Percentiles rank a stretch among this genome's conserved stretches.
Conservation (phyloP, 2,797 vertebrate genomes). For the Luscinia megarhynchos region DNA sequence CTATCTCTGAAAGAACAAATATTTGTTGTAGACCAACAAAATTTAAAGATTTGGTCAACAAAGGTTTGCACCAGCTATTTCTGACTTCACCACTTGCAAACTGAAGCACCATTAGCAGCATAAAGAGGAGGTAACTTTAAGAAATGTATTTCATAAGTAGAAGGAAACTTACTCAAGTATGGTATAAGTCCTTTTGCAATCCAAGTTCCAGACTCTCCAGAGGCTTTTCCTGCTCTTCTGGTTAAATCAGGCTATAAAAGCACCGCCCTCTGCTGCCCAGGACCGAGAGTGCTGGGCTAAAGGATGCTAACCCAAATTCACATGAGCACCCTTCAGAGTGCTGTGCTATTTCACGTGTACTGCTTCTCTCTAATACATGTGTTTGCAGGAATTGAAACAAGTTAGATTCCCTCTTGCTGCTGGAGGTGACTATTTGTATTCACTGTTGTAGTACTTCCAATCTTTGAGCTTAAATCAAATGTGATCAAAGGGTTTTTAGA, state of each 20-base stretch:
- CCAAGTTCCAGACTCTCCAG: not conserved
- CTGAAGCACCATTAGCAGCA: not conserved
- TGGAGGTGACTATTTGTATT: not conserved
- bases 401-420: not conserved
- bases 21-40: not conserved
- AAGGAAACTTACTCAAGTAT: not conserved
- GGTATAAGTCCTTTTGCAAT: not conserved
- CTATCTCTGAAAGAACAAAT: not conserved
- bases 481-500: not conserved
- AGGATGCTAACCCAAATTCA: not conserved
- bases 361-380: not conserved
- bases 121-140: not conserved
- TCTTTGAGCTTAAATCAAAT: not conserved
- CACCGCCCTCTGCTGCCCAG: slow-evolving; percentile 54
- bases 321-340: not conserved
- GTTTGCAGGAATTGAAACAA: not conserved
- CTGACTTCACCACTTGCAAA: not conserved
- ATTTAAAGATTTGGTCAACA: not conserved
- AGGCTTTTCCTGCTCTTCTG: not conserved
- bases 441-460: not conserved
- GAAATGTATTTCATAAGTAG: not conserved
- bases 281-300: not conserved
- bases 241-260: not conserved
- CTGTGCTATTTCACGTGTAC: not conserved
- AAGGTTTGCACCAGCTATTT: not conserved